phyloP scores from a whole-genome alignment of 2,888 invertebrate species.

The Drosophila niveifrons region DNA sequence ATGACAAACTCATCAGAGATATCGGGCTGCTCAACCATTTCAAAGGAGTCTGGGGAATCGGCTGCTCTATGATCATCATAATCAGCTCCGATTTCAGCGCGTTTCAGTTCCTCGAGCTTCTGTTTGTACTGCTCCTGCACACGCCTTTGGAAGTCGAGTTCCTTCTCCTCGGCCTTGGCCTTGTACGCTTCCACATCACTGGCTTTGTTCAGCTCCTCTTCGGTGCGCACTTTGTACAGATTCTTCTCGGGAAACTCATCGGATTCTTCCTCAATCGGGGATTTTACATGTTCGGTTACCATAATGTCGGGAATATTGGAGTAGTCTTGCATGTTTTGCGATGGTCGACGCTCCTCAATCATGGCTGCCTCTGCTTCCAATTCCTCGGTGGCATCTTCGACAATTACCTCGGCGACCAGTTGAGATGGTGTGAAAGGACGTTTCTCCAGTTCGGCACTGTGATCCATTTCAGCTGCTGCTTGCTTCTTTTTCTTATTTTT shows the following conservation, averaged over 20 bases:
- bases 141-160: constrained; percentile 85
- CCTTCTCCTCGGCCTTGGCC: constrained; percentile 77
- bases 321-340: constrained; percentile 85
- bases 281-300: constrained; percentile 85
- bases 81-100: constrained; percentile 84
- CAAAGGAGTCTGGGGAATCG: constrained; percentile 94
- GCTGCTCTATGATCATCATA: constrained; percentile 87
- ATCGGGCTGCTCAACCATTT: constrained; percentile 94
- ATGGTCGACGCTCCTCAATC: constrained; percentile 78
- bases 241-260: constrained; percentile 84
- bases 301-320: constrained; percentile 85
- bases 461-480: constrained; percentile 84
- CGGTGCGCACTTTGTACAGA: constrained; percentile 83
- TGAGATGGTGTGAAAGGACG: constrained; percentile 84
- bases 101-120: constrained; percentile 88
- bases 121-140: constrained; percentile 86
- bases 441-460: constrained; percentile 82
- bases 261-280: constrained; percentile 77
- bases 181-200: constrained; percentile 80
- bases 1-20: constrained; percentile 95
- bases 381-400: constrained; percentile 85
- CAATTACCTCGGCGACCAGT: constrained; percentile 84
- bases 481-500: constrained; percentile 83
- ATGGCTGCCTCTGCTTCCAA: constrained; percentile 82
- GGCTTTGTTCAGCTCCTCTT: constrained; percentile 83